Conservation (phyloP, 2,113 vertebrate genomes). For the Plectropomus leopardus region DNA sequence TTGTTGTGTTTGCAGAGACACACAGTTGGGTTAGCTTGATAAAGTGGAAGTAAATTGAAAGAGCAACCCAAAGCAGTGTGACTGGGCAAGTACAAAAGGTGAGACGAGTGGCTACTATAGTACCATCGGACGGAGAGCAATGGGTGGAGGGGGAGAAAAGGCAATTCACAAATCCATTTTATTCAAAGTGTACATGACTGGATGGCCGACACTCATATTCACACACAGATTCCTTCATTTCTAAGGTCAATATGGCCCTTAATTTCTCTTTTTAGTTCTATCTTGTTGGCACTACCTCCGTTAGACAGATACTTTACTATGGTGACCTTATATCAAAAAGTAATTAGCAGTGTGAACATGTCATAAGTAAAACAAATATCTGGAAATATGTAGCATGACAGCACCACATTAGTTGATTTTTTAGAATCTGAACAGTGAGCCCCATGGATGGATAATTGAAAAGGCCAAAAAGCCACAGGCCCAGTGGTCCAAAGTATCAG, state of each 20-base stretch:
- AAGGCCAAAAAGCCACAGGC: no score
- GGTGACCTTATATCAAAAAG: background rate
- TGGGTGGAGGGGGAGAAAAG: constrained; percentile 25
- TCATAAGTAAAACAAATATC: background rate
- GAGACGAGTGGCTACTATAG: constrained; percentile 57
- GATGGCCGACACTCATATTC: no score
- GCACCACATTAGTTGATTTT: background rate
- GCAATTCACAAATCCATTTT: constrained; percentile 19
- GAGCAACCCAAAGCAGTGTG: constrained; percentile 78
- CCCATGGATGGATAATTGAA: no score
- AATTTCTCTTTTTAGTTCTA: background rate
- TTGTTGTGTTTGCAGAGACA: constrained; percentile 74
- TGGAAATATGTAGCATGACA: background rate
- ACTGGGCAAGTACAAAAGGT: constrained; percentile 75
- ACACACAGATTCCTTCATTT: background rate
- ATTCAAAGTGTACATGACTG: no score
- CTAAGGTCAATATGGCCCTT: background rate
- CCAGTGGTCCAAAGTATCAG: no score
- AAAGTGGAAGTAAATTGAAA: constrained; percentile 82
- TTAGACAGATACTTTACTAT: background rate
- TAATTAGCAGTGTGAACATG: background rate
- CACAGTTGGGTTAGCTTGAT: constrained; percentile 73
- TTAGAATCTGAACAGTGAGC: no score
- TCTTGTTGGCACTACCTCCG: background rate
- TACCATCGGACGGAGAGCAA: background rate